Evolutionary conservation across 35 echinoderm and acorn worm genomes (phyloP), one percentile per base, ranked within the genome.

Genomic region (Ophiothrix spiculata): DNA sequence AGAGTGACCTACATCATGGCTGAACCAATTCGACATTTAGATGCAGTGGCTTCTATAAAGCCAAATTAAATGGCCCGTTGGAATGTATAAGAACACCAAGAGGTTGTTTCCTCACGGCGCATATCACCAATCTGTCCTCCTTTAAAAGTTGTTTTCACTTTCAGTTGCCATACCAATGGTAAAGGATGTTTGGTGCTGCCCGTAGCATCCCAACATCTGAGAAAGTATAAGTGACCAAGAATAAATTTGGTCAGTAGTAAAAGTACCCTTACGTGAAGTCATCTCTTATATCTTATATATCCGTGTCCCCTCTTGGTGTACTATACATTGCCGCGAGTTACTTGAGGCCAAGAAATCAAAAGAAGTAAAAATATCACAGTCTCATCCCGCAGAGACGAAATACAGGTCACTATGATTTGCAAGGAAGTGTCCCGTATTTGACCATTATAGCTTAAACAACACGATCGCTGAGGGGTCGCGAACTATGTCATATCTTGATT

Each of bases 11-110:
- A 69, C 60, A 69, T 69, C 60, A 28, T 69, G 60, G 29, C 60
- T 69, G 60, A 69, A 69, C 60, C 60, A 28, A 69, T 69, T 69
- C 60, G 60, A 69, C 60, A 69, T 69, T 69, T 69, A 28, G 60
- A 69, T 69, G 60, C 60, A 69, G 60, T 69, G 60, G 16, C 60
- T 69, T 28, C 60, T 69, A 69, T 69, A 69, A 69, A 69, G 29
- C 60, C 60, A n/a, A 69, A 69, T 28, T 69, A 12, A 69, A 69
- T 69, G 60, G 60, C 60, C 60, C 60, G 60, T 69, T 69, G 60
- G 60, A 69, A 69, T 69, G 60, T 69, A 69, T 28, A n/a, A n/a
- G 60, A 69, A 69, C 60, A 69, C 60, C 60, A 69, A 15, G 23
- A 69, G 60, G 23, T 69, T 69, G 60, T 15, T 28, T 69, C 60